Percentiles rank a stretch among this genome's conserved stretches.
Evolutionary conservation across 2,113 vertebrate genomes (phyloP).

Genomic region (Takifugu flavidus): DNA sequence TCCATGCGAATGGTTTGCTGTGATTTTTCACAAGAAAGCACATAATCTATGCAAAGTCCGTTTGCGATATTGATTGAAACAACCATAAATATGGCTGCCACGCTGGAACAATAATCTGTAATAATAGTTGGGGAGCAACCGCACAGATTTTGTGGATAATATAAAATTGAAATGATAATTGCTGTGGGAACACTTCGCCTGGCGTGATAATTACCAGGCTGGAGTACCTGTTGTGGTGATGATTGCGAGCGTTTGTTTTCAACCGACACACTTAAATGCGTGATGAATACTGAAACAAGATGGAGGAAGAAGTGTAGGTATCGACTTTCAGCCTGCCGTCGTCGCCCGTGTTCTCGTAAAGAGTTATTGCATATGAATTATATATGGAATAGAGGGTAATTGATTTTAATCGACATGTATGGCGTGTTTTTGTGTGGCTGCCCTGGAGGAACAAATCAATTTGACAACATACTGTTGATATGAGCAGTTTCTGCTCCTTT

Average conservation of each 20-base stretch:
- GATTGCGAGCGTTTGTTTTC: slow-evolving; percentile 28
- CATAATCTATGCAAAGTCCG: slow-evolving; percentile 15
- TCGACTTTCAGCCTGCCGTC: slow-evolving; percentile 1
- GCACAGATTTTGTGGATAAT: slow-evolving; percentile 42
- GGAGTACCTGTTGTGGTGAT: slow-evolving; percentile 44
- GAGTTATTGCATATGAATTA: slow-evolving; percentile 14
- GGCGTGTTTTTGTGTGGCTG: slow-evolving; percentile 43
- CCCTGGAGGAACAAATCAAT: slow-evolving; percentile 66
- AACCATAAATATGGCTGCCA: slow-evolving; percentile 30
- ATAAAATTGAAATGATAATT: slow-evolving; percentile 57
- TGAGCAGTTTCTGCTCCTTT: slow-evolving; percentile 44
- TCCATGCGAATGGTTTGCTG: slow-evolving; percentile 31
- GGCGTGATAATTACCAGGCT: slow-evolving; percentile 54
- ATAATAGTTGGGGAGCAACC: slow-evolving; percentile 24
- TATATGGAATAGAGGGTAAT: slow-evolving; percentile 17
- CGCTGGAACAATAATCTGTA: slow-evolving; percentile 36
- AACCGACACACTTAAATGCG: neutral
- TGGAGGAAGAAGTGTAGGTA: slow-evolving; percentile 2
- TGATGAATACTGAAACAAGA: neutral
- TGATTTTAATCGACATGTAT: slow-evolving; percentile 60
- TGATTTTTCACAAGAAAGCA: slow-evolving; percentile 20
- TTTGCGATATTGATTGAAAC: slow-evolving; percentile 33
- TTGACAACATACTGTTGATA: slow-evolving; percentile 54
- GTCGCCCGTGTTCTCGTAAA: neutral
- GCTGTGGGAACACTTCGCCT: slow-evolving; percentile 51